phyloP scores from a whole-genome alignment of 2,888 invertebrate species.

The Acanthosepion pharaonis region DNA sequence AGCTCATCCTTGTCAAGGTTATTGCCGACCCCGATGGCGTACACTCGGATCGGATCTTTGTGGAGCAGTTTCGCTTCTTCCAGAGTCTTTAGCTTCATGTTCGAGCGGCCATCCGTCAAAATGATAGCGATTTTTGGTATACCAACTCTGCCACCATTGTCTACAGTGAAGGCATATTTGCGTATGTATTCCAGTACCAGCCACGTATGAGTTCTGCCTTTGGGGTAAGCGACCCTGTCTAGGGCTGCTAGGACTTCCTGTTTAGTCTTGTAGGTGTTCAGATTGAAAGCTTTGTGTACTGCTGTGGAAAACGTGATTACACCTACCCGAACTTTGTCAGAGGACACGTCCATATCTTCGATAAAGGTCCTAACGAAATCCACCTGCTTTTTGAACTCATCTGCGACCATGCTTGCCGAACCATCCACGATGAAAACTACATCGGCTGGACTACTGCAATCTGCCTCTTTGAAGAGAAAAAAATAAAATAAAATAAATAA shows the following conservation, averaged over 20 bases:
- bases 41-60: background rate
- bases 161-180: background rate
- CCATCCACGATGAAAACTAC: slow-evolving; percentile 63
- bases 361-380: background rate
- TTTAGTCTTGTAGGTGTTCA: background rate
- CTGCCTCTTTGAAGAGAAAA: background rate
- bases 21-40: background rate
- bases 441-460: slow-evolving; percentile 62
- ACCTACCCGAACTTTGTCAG: slow-evolving; percentile 4
- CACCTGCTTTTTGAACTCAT: slow-evolving; percentile 62
- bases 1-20: background rate
- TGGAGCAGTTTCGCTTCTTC: background rate
- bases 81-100: background rate
- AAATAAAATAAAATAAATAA: background rate
- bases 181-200: slow-evolving; percentile 12
- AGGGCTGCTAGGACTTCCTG: background rate
- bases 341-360: background rate
- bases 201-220: slow-evolving; percentile 5
- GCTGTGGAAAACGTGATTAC: background rate
- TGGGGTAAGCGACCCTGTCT: background rate
- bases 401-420: slow-evolving; percentile 65
- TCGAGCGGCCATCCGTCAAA: slow-evolving; percentile 36
- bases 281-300: background rate
- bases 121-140: slow-evolving; percentile 41
- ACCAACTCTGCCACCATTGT: background rate